Evolutionary conservation across 2,113 vertebrate species (phyloP), one percentile per base, ranked within the genome.

Genomic region (Caretta caretta): DNA sequence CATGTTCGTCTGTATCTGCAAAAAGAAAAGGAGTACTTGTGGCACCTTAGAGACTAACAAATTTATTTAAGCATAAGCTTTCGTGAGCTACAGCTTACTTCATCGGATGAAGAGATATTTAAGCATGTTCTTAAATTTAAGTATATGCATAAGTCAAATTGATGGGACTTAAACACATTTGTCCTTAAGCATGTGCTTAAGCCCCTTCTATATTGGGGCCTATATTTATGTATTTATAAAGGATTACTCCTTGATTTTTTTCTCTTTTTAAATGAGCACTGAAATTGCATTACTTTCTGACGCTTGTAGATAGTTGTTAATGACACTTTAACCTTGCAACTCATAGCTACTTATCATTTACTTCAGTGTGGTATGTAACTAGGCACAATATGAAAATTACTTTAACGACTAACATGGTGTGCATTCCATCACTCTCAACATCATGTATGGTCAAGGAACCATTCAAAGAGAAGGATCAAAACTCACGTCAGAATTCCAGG

Each of bases 401-500:
- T 86, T 72, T n/a, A 80, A 46, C 5, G 3, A 88, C 56, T 46
- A n/a, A 48, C 14, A 8, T 8, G 1, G 2, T 11, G 5, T 27
- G 4, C 46, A 8, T 87, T 87, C 88, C 75, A 9, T 2, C 27
- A 59, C 65, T 54, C 25, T 69, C 24, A 29, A 10, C 1, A 8
- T 10, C 48, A 20, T 1, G 0, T 56, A 75, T 81, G 38, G 24
- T 76, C 62, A 65, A 50, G 50, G 2, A 53, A 35, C 5, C 57
- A 4, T 46, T 90, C 49, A 11, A 94, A 93, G 22, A 10, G 10
- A 48, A 93, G 24, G 7, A 88, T 42, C 35, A 46, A 86, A 82
- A n/a, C 35, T 3, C 22, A 19, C 14, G 46, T 13, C 27, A 84
- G 75, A 82, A 53, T 1, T 8, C 13, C 7, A 4, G 0, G 0